Evolutionary conservation across 2,113 vertebrate genomes (phyloP), one percentile per base, ranked within the genome.

Genomic region (Geococcyx californianus): DNA sequence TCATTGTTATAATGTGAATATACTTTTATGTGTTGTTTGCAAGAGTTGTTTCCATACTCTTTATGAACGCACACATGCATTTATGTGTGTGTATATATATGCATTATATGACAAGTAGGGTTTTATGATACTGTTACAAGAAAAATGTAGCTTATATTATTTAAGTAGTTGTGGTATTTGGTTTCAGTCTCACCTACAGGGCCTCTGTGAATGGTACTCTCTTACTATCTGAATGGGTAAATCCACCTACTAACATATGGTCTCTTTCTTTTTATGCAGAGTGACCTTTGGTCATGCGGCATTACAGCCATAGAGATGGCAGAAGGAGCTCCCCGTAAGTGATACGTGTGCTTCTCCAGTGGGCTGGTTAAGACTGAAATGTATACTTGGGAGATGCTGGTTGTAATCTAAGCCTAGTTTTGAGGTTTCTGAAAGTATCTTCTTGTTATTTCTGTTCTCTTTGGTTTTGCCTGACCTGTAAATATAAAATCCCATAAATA

Each of bases 281-380:
- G 99, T 94, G 99, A 99, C 97, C 98, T 99, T 94, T 99, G 99
- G 99, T 99, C 99, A 9, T 99, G 99, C 56, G 99, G 99, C 84
- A 99, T 99, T 96, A 99, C 99, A 3, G 99, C 99, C 86, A 99
- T 99, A 74, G 99, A 99, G 94, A 99, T 99, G 99, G 99, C 99
- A 80, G 99, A 99, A 97, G 99, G 99, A 77, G 99, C 99, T 85
- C 99, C 99, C 13, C 99, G 99, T 99, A 98, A 99, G 99, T 99
- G 88, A 69, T 62, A 60, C 24, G 4, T 92, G 36, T 67, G 47
- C 55, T 95, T 74, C 96, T 90, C 84, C 84, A 73, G 36, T 40
- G 59, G 77, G 74, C 73, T 91, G 24, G 9, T 89, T 83, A 68
- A 49, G 47, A 54, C 84, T 89, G 83, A 93, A 96, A 90, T 9